Evolutionary conservation across 2,888 invertebrate genomes (phyloP).

Genomic region (Caradrina clavipalpis): DNA sequence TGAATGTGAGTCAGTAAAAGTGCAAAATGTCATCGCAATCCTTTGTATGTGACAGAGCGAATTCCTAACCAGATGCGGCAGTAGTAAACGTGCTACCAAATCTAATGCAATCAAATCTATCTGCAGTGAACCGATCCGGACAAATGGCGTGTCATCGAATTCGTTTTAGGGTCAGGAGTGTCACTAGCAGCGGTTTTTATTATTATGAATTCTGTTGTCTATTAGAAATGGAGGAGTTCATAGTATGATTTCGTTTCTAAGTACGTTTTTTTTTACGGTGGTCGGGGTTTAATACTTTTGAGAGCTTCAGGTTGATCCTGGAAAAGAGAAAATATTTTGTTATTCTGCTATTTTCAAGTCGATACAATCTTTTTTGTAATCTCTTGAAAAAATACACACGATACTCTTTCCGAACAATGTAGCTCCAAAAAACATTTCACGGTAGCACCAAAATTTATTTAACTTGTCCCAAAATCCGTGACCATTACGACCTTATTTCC

Average conservation of each 20-base stretch:
- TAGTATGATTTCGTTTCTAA: not conserved
- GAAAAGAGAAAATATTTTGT: slow-evolving; percentile 10
- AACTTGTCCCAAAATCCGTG: slow-evolving; percentile 52
- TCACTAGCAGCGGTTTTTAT: slow-evolving; percentile 45
- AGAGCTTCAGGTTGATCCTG: not conserved
- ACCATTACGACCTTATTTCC: slow-evolving; percentile 55
- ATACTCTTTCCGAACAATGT: slow-evolving; percentile 9
- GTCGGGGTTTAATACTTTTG: not conserved
- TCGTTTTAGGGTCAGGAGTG: slow-evolving; percentile 53
- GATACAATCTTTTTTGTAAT: slow-evolving; percentile 28
- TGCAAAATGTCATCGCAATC: slow-evolving; percentile 2
- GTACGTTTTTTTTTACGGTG: not conserved
- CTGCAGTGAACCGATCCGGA: slow-evolving; percentile 48
- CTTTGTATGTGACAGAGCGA: not conserved
- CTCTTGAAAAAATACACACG: slow-evolving; percentile 5
- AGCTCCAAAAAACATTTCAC: slow-evolving; percentile 33
- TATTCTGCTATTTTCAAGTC: not conserved
- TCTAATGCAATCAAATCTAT: slow-evolving; percentile 48
- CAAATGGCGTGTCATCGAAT: slow-evolving; percentile 56
- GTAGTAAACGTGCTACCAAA: slow-evolving; percentile 25
- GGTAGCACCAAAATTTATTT: slow-evolving; percentile 34
- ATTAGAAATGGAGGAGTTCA: not conserved
- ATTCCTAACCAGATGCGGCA: slow-evolving; percentile 33
- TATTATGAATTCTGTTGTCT: slow-evolving; percentile 13
- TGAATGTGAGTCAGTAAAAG: not conserved